Conservation (phyloP, 2,888 invertebrate genomes). For the Malthinus flaveolus region DNA sequence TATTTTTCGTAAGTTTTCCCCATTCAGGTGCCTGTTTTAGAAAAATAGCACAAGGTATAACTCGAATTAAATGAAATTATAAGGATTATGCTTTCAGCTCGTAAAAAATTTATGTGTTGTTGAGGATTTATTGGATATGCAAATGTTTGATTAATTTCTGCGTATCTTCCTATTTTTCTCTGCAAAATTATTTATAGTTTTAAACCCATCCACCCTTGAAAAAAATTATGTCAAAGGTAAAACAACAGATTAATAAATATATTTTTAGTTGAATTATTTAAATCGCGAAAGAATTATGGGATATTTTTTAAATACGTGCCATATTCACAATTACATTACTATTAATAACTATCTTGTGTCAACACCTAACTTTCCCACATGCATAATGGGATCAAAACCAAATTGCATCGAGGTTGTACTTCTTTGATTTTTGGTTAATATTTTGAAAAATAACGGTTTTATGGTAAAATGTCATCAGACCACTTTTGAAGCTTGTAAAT, state of each 20-base stretch:
- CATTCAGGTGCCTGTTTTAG: not conserved
- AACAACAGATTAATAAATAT: slow-evolving; percentile 7
- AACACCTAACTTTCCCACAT: too few species aligned
- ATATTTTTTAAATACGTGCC: too few species aligned
- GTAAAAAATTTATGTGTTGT: not conserved
- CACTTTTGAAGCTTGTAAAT: too few species aligned
- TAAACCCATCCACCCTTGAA: slow-evolving; percentile 2
- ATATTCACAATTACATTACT: too few species aligned
- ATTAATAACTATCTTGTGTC: too few species aligned
- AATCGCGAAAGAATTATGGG: too few species aligned
- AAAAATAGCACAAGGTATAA: not conserved
- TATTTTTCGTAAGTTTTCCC: not conserved
- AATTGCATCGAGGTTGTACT: too few species aligned
- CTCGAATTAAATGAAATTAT: not conserved
- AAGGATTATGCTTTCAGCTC: not conserved
- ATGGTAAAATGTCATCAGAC: too few species aligned
- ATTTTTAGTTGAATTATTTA: slow-evolving; percentile 8
- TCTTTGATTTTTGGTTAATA: too few species aligned
- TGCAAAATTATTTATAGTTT: slow-evolving; percentile 1
- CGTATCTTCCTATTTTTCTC: not conserved
- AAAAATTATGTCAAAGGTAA: slow-evolving; percentile 15
- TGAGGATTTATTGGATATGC: not conserved
- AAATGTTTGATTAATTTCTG: not conserved
- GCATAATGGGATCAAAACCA: too few species aligned
- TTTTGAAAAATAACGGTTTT: too few species aligned